These are phyloP conservation scores for Labeo catla DNA, from an alignment of 2,113 vertebrate species.

Conservation along the genomic window DNA sequence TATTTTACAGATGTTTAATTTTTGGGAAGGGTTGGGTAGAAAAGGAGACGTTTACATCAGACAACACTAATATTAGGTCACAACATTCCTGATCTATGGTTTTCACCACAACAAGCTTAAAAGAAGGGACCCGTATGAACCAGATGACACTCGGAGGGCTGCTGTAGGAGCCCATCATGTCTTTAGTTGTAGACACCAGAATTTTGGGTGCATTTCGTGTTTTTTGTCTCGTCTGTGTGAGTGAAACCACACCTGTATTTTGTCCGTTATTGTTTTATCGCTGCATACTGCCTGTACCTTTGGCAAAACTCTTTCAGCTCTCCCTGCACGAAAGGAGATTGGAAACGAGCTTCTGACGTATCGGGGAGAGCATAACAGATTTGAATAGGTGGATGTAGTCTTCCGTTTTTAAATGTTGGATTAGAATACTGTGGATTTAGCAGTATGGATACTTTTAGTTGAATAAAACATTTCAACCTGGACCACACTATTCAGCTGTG, in stretches of 20 bases:
- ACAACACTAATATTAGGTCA: slow-evolving; percentile 50
- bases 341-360: slow-evolving; percentile 25
- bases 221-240: slow-evolving; percentile 67
- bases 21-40: not conserved
- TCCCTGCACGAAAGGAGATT: slow-evolving; percentile 56
- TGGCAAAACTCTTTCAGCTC: slow-evolving; percentile 54
- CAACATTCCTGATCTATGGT: slow-evolving; percentile 22
- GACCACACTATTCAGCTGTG: not conserved
- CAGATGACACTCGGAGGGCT: slow-evolving; percentile 9
- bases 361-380: slow-evolving; percentile 39
- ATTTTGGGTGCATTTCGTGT: slow-evolving; percentile 61
- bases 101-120: slow-evolving; percentile 44
- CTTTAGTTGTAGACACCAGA: slow-evolving; percentile 67
- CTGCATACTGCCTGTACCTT: slow-evolving; percentile 65
- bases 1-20: slow-evolving; percentile 8
- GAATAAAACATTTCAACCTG: slow-evolving; percentile 66
- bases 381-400: slow-evolving; percentile 64
- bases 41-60: slow-evolving; percentile 33
- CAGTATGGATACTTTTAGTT: slow-evolving; percentile 68
- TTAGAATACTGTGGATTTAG: slow-evolving; percentile 66
- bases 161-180: slow-evolving; percentile 61
- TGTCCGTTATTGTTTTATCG: slow-evolving; percentile 69
- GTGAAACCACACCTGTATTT: slow-evolving; percentile 68
- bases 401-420: slow-evolving; percentile 69
- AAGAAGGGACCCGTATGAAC: not conserved